A percentile compares a stretch with the other conserved stretches of the same genome.
Conservation (phyloP, 1,140 invertebrate species). For the Hetaerina americana region DNA sequence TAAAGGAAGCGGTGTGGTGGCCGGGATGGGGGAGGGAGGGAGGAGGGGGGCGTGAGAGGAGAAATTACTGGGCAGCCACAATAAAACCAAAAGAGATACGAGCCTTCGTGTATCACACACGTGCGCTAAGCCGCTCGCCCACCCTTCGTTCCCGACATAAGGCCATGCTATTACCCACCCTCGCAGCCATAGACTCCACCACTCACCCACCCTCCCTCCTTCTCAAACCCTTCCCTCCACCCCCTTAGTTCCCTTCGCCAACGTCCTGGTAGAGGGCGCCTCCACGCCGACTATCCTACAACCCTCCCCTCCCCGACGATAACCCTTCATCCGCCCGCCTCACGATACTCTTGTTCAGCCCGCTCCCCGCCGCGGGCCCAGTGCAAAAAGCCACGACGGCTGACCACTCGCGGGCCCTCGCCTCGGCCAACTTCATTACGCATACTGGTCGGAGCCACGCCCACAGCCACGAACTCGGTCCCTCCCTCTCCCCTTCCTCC, state of each 20-base stretch:
- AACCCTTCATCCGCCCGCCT: neutral
- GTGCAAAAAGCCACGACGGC: neutral
- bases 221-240: too few relatives aligned
- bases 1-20: too few relatives aligned
- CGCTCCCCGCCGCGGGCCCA: neutral
- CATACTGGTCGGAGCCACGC: neutral
- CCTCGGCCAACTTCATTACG: neutral
- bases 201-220: too few relatives aligned
- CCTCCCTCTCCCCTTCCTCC: neutral
- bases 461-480: neutral
- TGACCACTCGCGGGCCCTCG: neutral
- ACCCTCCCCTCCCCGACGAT: neutral
- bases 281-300: neutral
- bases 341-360: neutral
- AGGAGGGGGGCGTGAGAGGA: too few relatives aligned
- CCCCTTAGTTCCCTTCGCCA: too few relatives aligned
- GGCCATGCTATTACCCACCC: too few relatives aligned
- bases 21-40: too few relatives aligned
- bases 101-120: neutral
- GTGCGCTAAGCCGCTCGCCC: neutral
- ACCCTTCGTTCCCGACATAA: neutral
- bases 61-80: neutral
- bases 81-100: neutral
- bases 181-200: too few relatives aligned
- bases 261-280: too few relatives aligned